Evolutionary conservation across 1,140 invertebrate species (phyloP), one percentile per base, ranked within the genome.

Genomic region (Drosophila willistoni): DNA sequence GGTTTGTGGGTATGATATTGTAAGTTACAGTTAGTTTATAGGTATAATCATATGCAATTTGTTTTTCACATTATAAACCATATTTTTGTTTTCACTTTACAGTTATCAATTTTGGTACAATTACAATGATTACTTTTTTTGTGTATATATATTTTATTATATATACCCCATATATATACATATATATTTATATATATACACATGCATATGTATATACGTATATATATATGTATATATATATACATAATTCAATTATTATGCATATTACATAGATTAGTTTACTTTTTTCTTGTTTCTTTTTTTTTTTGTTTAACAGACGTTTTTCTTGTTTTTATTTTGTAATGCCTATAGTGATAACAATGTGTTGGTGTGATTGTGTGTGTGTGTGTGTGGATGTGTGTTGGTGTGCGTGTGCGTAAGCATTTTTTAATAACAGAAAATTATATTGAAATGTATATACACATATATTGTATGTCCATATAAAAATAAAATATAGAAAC

Each of bases 41-140:
- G 77, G 84, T 73, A 78, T 79, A 87, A 73, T 82, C 70, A 82
- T 86, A 83, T 83, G 72, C 76, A 79, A 75, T 85, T 29, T 29
- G 29, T 29, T 81, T 86, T 14, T 51, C 44, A 51, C 44, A 22
- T 59, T 82, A 73, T 86, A 79, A 87, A 83, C 82, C 71, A 39
- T 74, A 29, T 29, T 29, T 29, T 29, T 29, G 29, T 81, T 47
- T 44, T 81, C 68, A 78, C 79, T 79, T 89, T 90, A 89, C 85
- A 87, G 57, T 81, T 81, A 85, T 90, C 77, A 89, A 89, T 85
- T 80, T 85, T 79, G 85, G 74, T 89, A 90, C 80, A 89, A 75
- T 89, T 85, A 81, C 70, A 72, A 62, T 72, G 69, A 76, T 67
- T 79, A 73, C 73, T 73, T 68, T 61, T 67, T 59, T 79, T 22